Evolutionary conservation across 2,797 vertebrate species (phyloP).

Genomic region (Phaenicophaeus curvirostris): DNA sequence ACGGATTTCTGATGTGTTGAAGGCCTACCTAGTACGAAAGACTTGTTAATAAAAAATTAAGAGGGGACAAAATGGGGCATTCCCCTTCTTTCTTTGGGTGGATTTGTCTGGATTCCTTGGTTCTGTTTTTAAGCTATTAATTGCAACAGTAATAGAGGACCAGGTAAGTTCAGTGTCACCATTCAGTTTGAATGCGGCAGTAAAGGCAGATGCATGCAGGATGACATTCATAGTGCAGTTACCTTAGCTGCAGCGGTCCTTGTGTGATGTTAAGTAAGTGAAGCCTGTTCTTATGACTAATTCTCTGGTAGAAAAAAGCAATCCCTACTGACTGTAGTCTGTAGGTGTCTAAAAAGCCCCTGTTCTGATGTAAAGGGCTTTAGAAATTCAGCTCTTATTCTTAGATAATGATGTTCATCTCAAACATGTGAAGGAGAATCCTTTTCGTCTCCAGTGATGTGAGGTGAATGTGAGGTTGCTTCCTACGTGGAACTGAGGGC

Average conservation of each 20-base stretch:
- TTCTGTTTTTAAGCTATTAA: neutral
- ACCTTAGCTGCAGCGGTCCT: neutral
- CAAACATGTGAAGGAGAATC: neutral
- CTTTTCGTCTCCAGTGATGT: neutral
- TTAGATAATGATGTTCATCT: neutral
- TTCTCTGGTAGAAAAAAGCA: neutral
- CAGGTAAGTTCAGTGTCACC: neutral
- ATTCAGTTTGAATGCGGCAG: neutral
- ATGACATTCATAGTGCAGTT: neutral
- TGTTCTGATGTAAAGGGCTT: neutral
- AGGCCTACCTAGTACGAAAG: neutral
- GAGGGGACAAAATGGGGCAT: neutral
- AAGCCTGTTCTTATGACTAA: neutral
- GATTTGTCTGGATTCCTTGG: neutral
- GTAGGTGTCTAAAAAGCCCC: neutral
- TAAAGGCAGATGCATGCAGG: neutral
- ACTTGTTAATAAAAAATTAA: neutral
- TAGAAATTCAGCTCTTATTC: neutral
- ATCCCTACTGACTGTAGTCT: neutral
- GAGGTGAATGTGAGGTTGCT: neutral
- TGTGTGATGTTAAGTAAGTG: neutral
- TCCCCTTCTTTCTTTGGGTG: neutral
- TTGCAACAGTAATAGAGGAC: neutral
- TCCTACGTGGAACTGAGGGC: neutral
- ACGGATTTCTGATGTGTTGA: neutral